These are phyloP conservation scores for Steromphala cineraria DNA, from an alignment of 2,888 invertebrate genomes.

Conservation along the genomic window DNA sequence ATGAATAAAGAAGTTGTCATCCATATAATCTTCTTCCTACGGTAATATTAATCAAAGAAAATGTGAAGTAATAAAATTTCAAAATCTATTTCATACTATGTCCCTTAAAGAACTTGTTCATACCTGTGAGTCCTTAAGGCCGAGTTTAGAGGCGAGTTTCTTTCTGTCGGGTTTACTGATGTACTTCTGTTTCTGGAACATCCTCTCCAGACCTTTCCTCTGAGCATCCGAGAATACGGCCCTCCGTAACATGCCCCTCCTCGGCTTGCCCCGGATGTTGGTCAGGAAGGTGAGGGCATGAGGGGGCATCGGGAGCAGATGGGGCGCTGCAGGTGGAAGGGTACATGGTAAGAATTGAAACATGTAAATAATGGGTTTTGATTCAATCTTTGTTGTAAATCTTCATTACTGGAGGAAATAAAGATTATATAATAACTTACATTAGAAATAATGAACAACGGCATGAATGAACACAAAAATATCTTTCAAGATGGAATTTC, in stretches of 20 bases:
- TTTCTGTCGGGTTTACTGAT: conserved; percentile 99
- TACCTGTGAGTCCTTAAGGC: conserved; percentile 98
- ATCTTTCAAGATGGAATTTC: too few species aligned
- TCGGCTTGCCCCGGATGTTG: conserved; percentile 81
- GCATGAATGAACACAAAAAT: too few species aligned
- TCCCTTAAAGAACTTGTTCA: too few species aligned
- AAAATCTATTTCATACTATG: too few species aligned
- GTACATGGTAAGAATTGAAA: not conserved
- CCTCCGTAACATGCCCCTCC: conserved; percentile 96
- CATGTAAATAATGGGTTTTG: not conserved
- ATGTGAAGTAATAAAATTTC: too few species aligned
- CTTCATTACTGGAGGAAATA: too few species aligned
- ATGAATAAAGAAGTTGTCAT: too few species aligned
- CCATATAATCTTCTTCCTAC: too few species aligned
- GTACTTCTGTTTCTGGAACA: conserved; percentile 98
- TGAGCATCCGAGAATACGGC: conserved; percentile 98
- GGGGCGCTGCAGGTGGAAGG: conserved; percentile 51
- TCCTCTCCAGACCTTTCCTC: conserved; percentile 94
- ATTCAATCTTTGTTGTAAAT: too few species aligned
- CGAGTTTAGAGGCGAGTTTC: conserved; percentile 95
- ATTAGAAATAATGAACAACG: too few species aligned
- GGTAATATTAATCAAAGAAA: too few species aligned
- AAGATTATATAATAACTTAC: too few species aligned
- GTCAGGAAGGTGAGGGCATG: conserved; percentile 70
- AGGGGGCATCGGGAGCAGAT: conserved; percentile 67